A percentile compares a stretch with the other conserved stretches of the same genome.
Conservation (phyloP, 2,797 vertebrate species). For the Urosaurus nigricauda region DNA sequence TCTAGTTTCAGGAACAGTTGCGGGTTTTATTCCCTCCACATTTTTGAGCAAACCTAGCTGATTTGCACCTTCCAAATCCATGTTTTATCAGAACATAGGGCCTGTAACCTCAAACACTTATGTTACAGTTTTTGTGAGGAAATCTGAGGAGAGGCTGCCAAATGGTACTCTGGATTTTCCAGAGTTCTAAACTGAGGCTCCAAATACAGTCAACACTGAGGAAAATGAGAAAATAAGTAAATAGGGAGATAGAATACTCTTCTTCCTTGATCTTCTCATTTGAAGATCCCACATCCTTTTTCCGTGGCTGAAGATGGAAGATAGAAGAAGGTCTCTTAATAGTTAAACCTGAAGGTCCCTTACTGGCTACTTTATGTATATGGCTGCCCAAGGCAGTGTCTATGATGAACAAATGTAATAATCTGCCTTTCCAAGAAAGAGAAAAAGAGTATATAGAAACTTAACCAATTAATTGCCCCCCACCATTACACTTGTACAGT, state of each 20-base stretch:
- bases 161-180: neutral
- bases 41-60: neutral
- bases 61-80: neutral
- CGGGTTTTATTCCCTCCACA: neutral
- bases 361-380: neutral
- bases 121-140: neutral
- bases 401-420: constrained; percentile 1
- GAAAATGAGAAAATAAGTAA: no score
- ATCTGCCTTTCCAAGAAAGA: constrained; percentile 13
- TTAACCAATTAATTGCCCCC: no score
- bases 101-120: neutral
- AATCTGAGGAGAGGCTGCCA: neutral
- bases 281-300: neutral
- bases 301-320: neutral
- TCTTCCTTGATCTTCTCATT: no score
- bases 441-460: no score
- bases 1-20: neutral
- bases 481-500: constrained; percentile 14
- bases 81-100: neutral
- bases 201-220: no score
- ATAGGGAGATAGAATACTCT: no score
- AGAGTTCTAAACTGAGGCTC: neutral
- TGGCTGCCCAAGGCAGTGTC: neutral
- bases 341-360: neutral
- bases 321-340: neutral